phyloP scores from a whole-genome alignment of 2,797 vertebrate genomes.

The Poecilia wingei region DNA sequence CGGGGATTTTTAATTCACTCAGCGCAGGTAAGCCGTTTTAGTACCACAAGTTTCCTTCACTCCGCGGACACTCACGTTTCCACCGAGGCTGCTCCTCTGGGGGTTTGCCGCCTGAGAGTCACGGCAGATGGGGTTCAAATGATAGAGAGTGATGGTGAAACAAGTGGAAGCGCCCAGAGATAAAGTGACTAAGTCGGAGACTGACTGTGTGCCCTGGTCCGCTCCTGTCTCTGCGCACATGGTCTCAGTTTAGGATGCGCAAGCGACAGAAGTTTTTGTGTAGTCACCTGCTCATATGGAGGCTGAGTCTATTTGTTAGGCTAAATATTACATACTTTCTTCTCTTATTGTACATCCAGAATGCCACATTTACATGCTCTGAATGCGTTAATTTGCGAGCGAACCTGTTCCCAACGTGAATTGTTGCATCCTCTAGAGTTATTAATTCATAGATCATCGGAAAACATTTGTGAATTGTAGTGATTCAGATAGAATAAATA shows the following conservation, averaged over 20 bases:
- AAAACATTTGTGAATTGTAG: not conserved
- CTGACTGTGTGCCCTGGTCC: not conserved
- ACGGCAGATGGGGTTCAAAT: not conserved
- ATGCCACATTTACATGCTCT: not conserved
- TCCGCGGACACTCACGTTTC: slow-evolving; percentile 13
- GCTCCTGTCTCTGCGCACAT: slow-evolving; percentile 25
- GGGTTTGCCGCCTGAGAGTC: not conserved
- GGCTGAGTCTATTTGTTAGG: not conserved
- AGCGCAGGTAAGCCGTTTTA: slow-evolving; percentile 59
- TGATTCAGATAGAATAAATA: not conserved
- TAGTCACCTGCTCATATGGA: not conserved
- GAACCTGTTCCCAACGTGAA: not conserved
- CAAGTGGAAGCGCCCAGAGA: not conserved
- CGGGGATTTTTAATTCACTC: slow-evolving; percentile 23
- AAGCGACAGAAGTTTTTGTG: slow-evolving; percentile 37
- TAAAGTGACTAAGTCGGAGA: slow-evolving; percentile 18
- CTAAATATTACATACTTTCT: not conserved
- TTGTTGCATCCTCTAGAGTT: not conserved
- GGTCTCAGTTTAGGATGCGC: not conserved
- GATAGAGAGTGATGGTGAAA: not conserved
- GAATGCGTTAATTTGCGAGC: not conserved
- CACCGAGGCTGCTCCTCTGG: not conserved
- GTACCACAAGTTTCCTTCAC: slow-evolving; percentile 48
- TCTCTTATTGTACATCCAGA: not conserved
- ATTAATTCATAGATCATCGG: not conserved